These are phyloP conservation scores for Nephrotoma flavescens DNA, from an alignment of 2,888 invertebrate genomes.

Conservation along the genomic window DNA sequence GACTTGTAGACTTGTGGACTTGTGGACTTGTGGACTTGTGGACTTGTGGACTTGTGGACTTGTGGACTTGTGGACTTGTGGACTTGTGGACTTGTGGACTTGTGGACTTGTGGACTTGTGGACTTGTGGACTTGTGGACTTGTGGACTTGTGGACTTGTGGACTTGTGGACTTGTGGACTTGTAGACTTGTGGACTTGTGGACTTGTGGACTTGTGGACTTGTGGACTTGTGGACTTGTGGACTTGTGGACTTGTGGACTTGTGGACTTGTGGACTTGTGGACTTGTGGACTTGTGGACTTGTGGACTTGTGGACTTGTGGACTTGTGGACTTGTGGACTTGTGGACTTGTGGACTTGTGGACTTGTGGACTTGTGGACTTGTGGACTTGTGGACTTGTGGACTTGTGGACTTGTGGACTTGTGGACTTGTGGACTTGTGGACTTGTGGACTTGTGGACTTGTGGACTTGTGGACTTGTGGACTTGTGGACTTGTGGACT, in stretches of 20 bases:
- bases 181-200: neutral
- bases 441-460: neutral
- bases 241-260: neutral
- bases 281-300: neutral
- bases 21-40: neutral
- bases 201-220: neutral
- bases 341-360: neutral
- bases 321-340: neutral
- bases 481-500: neutral
- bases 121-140: neutral
- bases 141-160: neutral
- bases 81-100: neutral
- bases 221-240: neutral
- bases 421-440: neutral
- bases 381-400: neutral
- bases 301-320: neutral
- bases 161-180: neutral
- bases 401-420: neutral
- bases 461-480: neutral
- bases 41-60: neutral
- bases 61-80: neutral
- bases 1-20: neutral
- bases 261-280: neutral
- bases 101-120: neutral
- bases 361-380: neutral